Base-by-base conservation (phyloP, 2,888 invertebrate species). In the Melanostoma mellinum region DNA sequence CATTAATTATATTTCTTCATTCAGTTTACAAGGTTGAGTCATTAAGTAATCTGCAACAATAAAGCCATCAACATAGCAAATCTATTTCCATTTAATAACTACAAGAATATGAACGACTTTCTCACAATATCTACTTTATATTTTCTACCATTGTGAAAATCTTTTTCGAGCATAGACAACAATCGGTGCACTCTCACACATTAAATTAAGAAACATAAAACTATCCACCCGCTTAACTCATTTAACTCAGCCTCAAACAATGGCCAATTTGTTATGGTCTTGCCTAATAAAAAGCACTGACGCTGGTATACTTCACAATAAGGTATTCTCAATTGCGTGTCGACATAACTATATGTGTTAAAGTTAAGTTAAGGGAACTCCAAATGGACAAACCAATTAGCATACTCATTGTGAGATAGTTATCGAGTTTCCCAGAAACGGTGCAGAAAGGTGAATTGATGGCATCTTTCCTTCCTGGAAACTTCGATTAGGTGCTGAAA, bases 401-500 rank as follows among this genome's bases (percentile, higher is more conserved):
- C 72, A 78, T 73, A 68, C 67, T 72, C 9, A n/a, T 53, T 20
- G 53, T n/a, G 20, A 72, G 78, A 73, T 73, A 42, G 36, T 63
- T 61, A 79, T 73, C 79, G 73, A 38, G 40, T 50, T 68, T 52
- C 32, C 48, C 42, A 73, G 61, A 48, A 68, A 56, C 36, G 48
- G 42, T 73, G 68, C 65, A 73, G 79, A 79, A 79, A 79, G 61
- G 73, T 79, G 68, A 68, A 79, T 61, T 69, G 58, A 74, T 74
- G 63, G 44, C 55, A 55, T 69, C 55, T 50, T 74, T 74, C 68
- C 74, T 68, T 69, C 36, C 48, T 55, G 32, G 50, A 72, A 68
- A 79, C 30, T 68, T 74, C 61, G 53, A 79, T 44, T 58, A 10
- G 55, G 60, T 74, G 73, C 65, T 50, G 36, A 79, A 79, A 56